Evolutionary conservation across 2,888 invertebrate genomes (phyloP).

Genomic region (Helicoverpa assulta): DNA sequence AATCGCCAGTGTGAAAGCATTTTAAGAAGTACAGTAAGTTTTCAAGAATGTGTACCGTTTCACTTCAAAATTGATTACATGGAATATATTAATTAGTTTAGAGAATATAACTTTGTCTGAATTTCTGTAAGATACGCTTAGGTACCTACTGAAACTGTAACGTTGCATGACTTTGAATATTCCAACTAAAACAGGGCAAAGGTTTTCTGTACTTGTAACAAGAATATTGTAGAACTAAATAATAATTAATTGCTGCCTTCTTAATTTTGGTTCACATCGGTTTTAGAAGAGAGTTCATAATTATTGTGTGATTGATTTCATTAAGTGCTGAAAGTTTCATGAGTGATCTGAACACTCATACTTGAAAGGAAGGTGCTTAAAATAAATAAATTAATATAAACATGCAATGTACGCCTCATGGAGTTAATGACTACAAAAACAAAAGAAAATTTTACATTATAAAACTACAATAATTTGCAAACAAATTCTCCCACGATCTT

Average conservation of each 20-base stretch:
- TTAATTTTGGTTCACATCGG: too few relatives aligned
- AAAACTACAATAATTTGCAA: not conserved
- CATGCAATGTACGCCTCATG: too few relatives aligned
- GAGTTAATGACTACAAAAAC: not conserved
- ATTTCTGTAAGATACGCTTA: not conserved
- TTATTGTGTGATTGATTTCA: too few relatives aligned
- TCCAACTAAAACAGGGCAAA: constrained; percentile 20
- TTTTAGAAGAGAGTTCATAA: too few relatives aligned
- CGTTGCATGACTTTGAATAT: constrained; percentile 13
- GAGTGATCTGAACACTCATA: too few relatives aligned
- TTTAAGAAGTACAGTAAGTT: not conserved
- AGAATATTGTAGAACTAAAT: constrained; percentile 1
- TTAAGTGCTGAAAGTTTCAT: too few relatives aligned
- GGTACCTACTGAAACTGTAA: too few relatives aligned
- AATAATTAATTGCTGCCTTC: constrained; percentile 1
- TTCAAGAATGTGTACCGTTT: too few relatives aligned
- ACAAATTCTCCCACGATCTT: not conserved
- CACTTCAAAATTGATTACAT: not conserved
- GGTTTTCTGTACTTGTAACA: constrained; percentile 4
- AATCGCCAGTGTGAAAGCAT: too few relatives aligned
- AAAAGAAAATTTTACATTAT: not conserved
- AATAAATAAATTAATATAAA: too few relatives aligned
- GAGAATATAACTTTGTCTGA: not conserved
- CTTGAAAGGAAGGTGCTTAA: too few relatives aligned
- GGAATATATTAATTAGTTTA: not conserved